These are phyloP conservation scores for Momotus momota DNA, from an alignment of 2,797 vertebrate genomes.

Conservation along the genomic window DNA sequence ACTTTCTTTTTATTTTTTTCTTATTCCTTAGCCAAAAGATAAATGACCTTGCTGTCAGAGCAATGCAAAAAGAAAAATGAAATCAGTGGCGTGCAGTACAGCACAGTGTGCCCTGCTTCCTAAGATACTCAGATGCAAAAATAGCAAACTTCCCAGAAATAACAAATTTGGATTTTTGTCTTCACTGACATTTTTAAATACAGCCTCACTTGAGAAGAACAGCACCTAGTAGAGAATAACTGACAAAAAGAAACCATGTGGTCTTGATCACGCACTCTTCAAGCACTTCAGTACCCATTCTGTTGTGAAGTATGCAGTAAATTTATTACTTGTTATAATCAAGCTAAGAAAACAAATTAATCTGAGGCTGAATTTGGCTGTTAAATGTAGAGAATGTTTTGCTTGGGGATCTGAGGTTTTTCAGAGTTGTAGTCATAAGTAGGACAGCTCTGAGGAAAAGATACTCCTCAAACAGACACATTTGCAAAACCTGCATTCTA, in stretches of 20 bases:
- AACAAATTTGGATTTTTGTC: background rate
- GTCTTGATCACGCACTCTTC: background rate
- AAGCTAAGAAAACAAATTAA: background rate
- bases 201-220: background rate
- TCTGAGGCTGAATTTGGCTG: background rate
- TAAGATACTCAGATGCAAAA: background rate
- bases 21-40: constrained; percentile 5
- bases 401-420: rapidly evolving
- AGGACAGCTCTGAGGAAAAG: background rate
- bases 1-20: background rate
- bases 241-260: too few species aligned
- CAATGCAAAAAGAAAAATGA: constrained; percentile 39
- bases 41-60: constrained; percentile 36
- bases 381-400: background rate
- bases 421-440: background rate
- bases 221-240: background rate
- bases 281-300: background rate
- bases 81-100: background rate
- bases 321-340: background rate
- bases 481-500: background rate
- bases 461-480: background rate
- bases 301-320: background rate
- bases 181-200: background rate
- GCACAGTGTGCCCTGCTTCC: background rate
- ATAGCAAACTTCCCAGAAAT: background rate